A percentile compares a stretch with the other conserved stretches of the same genome.
phyloP scores from a whole-genome alignment of 2,797 vertebrate species.

The Aplochiton taeniatus region DNA sequence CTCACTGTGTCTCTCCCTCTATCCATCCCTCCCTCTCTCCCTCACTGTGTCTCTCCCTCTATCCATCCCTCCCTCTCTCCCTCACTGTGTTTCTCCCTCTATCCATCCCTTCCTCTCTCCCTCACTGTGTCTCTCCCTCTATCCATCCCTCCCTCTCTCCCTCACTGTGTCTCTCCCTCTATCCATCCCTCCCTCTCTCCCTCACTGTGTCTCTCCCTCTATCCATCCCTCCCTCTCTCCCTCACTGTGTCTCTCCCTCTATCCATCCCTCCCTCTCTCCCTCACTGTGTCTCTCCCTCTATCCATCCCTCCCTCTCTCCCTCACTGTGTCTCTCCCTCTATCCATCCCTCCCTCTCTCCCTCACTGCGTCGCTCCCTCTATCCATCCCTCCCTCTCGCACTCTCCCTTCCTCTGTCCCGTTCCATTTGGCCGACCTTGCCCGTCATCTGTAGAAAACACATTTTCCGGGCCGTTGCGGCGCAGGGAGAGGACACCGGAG shows the following conservation, averaged over 20 bases:
- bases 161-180: conserved; percentile 27
- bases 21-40: neutral
- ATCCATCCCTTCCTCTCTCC: conserved; percentile 14
- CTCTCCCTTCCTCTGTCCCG: conserved; percentile 34
- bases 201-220: no score
- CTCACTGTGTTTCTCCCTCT: no score
- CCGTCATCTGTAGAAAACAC: conserved; percentile 61
- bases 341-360: neutral
- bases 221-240: neutral
- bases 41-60: conserved; percentile 20
- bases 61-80: neutral
- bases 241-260: conserved; percentile 27
- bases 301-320: conserved; percentile 4
- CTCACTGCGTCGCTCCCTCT: neutral
- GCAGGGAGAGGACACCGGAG: conserved; percentile 8
- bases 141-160: neutral
- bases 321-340: conserved; percentile 15
- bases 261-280: conserved; percentile 11
- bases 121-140: neutral
- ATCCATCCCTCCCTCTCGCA: no score
- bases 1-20: neutral
- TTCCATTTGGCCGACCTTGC: conserved; percentile 57
- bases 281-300: no score
- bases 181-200: conserved; percentile 11
- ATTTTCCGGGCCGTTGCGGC: conserved; percentile 54